Evolutionary conservation across 2,888 invertebrate genomes (phyloP).

Genomic region (Boloria euphrosyne): DNA sequence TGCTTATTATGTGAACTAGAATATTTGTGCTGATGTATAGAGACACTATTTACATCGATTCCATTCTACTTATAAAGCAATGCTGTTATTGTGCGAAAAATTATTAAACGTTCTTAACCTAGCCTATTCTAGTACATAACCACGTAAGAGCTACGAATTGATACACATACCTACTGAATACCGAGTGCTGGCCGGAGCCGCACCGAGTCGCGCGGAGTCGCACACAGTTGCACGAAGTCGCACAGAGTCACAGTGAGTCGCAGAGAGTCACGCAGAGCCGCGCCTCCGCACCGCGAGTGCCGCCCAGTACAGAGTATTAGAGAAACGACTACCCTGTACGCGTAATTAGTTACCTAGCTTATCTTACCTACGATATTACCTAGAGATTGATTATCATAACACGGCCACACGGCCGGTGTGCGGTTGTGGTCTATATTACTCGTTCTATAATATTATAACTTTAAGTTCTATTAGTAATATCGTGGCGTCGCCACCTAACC

Average conservation of each 20-base stretch:
- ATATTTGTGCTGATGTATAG: conserved; percentile 33
- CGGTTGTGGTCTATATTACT: conserved; percentile 45
- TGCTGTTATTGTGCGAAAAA: conserved; percentile 37
- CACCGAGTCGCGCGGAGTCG: too few species aligned
- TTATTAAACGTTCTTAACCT: conserved; percentile 38
- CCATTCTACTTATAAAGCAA: conserved; percentile 36
- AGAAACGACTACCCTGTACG: conserved; percentile 81
- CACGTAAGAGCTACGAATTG: conserved; percentile 35
- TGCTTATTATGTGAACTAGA: conserved; percentile 37
- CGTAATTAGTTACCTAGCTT: conserved; percentile 75
- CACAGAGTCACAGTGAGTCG: too few species aligned
- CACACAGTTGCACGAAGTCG: too few species aligned
- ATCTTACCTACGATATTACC: conserved; percentile 74
- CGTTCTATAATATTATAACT: conserved; percentile 46
- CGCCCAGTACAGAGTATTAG: conserved; percentile 76
- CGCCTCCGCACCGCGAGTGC: conserved; percentile 50
- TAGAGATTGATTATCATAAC: conserved; percentile 62
- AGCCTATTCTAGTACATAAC: conserved; percentile 35
- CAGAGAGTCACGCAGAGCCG: too few species aligned
- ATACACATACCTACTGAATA: conserved; percentile 27
- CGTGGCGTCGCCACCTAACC: conserved; percentile 77
- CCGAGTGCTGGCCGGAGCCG: conserved; percentile 9
- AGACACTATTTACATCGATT: conserved; percentile 39
- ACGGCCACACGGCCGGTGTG: conserved; percentile 56
- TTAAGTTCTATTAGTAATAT: conserved; percentile 58